Percentiles rank a stretch among this genome's conserved stretches.
Evolutionary conservation across 2,113 vertebrate species (phyloP).

Genomic region (Podarcis raffonei): DNA sequence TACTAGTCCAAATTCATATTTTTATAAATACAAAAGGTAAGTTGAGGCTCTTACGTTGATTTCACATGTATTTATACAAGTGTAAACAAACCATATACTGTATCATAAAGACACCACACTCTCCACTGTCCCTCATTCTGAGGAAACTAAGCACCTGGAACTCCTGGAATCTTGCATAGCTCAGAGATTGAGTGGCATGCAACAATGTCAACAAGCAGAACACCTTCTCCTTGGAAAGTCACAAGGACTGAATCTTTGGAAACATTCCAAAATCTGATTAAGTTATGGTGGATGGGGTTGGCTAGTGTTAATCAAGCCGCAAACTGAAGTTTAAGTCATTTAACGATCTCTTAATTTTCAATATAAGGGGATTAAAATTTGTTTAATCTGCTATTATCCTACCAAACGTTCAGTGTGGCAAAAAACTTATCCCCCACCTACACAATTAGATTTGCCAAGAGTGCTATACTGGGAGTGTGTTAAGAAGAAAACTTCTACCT

Average conservation of each 20-base stretch:
- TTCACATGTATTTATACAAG: too few species aligned
- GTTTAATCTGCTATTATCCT: background rate
- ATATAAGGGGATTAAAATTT: background rate
- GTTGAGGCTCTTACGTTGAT: too few species aligned
- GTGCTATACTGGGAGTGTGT: background rate
- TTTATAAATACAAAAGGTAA: too few species aligned
- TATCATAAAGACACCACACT: too few species aligned
- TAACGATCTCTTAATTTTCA: background rate
- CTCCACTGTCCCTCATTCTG: too few species aligned
- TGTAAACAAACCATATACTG: too few species aligned
- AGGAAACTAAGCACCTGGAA: too few species aligned
- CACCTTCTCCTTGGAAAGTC: background rate
- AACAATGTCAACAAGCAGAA: too few species aligned
- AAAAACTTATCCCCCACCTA: background rate
- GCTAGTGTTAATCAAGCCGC: background rate
- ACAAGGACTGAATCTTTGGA: background rate
- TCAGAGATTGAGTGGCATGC: too few species aligned
- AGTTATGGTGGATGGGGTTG: background rate
- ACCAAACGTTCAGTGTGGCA: background rate
- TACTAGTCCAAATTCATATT: too few species aligned
- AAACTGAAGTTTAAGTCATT: background rate
- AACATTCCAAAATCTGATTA: background rate
- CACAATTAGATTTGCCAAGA: background rate
- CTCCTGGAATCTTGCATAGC: too few species aligned
- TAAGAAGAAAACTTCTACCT: background rate